These are phyloP conservation scores for Autographa gamma DNA, from an alignment of 2,888 invertebrate genomes.

Conservation along the genomic window DNA sequence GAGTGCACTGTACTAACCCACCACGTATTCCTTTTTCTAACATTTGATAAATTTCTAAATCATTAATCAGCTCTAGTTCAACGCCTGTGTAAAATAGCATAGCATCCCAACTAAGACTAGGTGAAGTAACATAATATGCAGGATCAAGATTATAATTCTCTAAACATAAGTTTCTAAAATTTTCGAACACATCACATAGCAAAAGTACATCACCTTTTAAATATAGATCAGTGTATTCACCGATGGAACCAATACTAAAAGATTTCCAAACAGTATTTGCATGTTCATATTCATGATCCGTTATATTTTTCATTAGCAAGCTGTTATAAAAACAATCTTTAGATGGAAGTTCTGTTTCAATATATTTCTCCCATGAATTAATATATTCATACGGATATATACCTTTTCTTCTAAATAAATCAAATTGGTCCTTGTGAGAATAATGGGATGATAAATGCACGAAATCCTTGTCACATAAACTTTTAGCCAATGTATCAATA, in stretches of 20 bases:
- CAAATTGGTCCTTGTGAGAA: neutral
- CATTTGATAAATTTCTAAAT: slow-evolving; percentile 9
- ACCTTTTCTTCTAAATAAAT: slow-evolving; percentile 6
- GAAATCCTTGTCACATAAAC: neutral
- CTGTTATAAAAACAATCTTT: neutral
- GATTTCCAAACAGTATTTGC: neutral
- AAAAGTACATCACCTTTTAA: too few species aligned
- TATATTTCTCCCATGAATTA: neutral
- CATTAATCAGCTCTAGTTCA: neutral
- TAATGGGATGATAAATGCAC: neutral
- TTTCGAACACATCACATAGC: too few species aligned
- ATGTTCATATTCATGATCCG: slow-evolving; percentile 8
- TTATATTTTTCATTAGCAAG: neutral
- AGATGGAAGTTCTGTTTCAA: slow-evolving; percentile 2
- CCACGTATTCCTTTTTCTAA: slow-evolving; percentile 12
- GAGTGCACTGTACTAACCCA: neutral
- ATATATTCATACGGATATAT: slow-evolving; percentile 12
- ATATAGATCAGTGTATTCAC: too few species aligned
- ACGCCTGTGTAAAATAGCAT: slow-evolving; percentile 13
- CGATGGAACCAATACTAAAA: neutral
- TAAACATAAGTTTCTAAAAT: too few species aligned
- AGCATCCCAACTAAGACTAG: slow-evolving; percentile 29
- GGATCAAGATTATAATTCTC: slow-evolving; percentile 28
- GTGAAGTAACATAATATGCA: slow-evolving; percentile 27
- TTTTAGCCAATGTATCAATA: slow-evolving; percentile 5